Evolutionary conservation across 1,140 invertebrate species (phyloP).

Genomic region (Aplysia californica): DNA sequence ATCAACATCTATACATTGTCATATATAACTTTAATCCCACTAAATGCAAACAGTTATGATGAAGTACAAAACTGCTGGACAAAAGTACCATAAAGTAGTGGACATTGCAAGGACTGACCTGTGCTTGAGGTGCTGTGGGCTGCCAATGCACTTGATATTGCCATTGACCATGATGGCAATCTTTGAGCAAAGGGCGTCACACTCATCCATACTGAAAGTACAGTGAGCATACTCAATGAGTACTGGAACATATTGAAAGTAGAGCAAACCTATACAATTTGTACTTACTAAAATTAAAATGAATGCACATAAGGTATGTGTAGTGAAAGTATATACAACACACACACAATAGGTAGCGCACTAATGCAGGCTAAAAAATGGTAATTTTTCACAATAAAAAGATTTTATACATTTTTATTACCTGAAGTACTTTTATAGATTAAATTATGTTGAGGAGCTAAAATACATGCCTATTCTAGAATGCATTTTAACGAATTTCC

Average conservation of each 20-base stretch:
- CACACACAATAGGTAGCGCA: background rate
- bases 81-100: background rate
- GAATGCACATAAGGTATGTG: background rate
- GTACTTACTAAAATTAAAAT: background rate
- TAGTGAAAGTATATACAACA: background rate
- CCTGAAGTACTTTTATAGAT: too few species aligned
- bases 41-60: background rate
- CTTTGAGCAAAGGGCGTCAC: conserved; percentile 69
- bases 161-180: conserved; percentile 71
- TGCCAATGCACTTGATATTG: conserved; percentile 68
- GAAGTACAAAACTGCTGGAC: background rate
- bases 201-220: conserved; percentile 68
- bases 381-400: background rate
- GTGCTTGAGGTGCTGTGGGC: conserved; percentile 68
- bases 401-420: too few species aligned
- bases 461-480: too few species aligned
- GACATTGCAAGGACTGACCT: conserved; percentile 52
- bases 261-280: background rate
- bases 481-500: too few species aligned
- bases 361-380: background rate
- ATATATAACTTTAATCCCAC: background rate
- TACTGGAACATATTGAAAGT: too few species aligned
- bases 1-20: background rate
- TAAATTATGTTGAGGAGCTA: too few species aligned
- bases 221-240: background rate